These are phyloP conservation scores for Drosophila suboccidentalis DNA, from an alignment of 2,888 invertebrate genomes.

Conservation along the genomic window DNA sequence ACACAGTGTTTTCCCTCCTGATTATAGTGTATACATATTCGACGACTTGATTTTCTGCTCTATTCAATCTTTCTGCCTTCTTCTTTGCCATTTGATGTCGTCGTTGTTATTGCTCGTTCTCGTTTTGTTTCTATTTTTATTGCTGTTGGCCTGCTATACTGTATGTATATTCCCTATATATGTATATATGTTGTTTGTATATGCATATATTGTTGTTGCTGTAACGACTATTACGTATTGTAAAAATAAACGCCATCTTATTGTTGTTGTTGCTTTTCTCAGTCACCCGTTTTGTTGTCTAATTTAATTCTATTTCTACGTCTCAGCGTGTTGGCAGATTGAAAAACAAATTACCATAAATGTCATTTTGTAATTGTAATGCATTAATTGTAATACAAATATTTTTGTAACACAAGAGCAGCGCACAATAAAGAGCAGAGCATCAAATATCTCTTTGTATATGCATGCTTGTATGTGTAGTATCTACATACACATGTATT, in stretches of 20 bases:
- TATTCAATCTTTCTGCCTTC: slow-evolving; percentile 9
- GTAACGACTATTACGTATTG: slow-evolving; percentile 68
- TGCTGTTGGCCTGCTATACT: slow-evolving; percentile 46
- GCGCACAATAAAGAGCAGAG: slow-evolving; percentile 23
- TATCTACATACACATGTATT: not conserved
- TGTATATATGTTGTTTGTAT: not conserved
- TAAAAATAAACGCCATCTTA: slow-evolving; percentile 54
- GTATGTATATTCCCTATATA: slow-evolving; percentile 5
- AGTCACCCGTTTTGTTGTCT: slow-evolving; percentile 61
- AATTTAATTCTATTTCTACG: slow-evolving; percentile 68
- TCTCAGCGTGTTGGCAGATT: slow-evolving; percentile 44
- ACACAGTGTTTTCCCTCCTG: not conserved
- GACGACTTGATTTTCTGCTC: slow-evolving; percentile 6
- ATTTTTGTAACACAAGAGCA: slow-evolving; percentile 26
- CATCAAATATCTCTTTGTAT: slow-evolving; percentile 13
- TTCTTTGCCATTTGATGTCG: slow-evolving; percentile 50
- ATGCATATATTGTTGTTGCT: slow-evolving; percentile 24
- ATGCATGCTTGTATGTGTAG: slow-evolving; percentile 5
- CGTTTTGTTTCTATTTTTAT: slow-evolving; percentile 62
- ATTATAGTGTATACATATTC: slow-evolving; percentile 14
- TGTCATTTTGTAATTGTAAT: slow-evolving; percentile 63
- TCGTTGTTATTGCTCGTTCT: slow-evolving; percentile 56
- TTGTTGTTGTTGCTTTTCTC: slow-evolving; percentile 35
- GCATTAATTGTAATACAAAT: slow-evolving; percentile 61
- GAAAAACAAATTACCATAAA: slow-evolving; percentile 72